phyloP scores from a whole-genome alignment of 2,113 vertebrate species.

The Tor tambroides region DNA sequence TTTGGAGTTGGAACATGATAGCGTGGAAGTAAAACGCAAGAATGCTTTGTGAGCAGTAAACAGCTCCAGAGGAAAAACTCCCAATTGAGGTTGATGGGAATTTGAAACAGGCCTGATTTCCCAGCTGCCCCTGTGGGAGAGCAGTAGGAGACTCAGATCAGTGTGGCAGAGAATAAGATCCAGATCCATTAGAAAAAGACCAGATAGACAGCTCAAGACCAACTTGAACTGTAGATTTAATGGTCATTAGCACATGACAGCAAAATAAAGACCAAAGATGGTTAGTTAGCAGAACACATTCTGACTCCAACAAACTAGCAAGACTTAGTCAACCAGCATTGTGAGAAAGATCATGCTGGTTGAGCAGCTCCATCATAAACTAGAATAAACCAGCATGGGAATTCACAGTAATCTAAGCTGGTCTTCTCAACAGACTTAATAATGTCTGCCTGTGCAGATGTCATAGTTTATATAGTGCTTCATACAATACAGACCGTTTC shows the following conservation, averaged over 20 bases:
- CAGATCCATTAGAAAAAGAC: slow-evolving; percentile 24
- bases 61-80: slow-evolving; percentile 67
- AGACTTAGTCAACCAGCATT: neutral
- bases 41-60: slow-evolving; percentile 68
- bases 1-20: slow-evolving; percentile 53
- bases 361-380: neutral
- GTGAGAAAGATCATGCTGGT: neutral
- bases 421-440: neutral
- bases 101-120: slow-evolving; percentile 66
- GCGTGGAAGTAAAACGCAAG: slow-evolving; percentile 53
- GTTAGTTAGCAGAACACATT: neutral
- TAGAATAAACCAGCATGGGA: neutral
- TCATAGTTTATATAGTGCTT: neutral
- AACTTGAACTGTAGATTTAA: neutral
- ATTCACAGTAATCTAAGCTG: neutral
- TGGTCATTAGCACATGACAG: neutral
- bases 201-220: neutral
- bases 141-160: slow-evolving; percentile 47
- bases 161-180: slow-evolving; percentile 45
- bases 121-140: slow-evolving; percentile 52
- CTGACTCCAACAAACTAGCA: neutral
- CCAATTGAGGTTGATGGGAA: slow-evolving; percentile 64
- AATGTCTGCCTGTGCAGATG: neutral
- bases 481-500: neutral
- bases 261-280: neutral